phyloP scores from a whole-genome alignment of 2,797 vertebrate genomes.

The Melanotaenia maccullochi region DNA sequence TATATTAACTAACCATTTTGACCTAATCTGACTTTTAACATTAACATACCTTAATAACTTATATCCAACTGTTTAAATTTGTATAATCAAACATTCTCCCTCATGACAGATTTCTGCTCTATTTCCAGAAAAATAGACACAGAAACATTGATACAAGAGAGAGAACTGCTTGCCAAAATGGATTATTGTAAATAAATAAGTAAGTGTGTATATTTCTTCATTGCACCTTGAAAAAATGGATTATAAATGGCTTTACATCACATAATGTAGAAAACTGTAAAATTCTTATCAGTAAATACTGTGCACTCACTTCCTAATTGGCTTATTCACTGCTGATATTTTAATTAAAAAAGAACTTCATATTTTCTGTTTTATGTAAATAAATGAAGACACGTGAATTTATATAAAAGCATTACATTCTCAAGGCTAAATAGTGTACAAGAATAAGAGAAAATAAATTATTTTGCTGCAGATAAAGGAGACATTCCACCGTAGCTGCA shows the following conservation, averaged over 20 bases:
- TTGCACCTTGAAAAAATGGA: neutral
- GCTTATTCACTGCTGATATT: neutral
- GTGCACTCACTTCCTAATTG: neutral
- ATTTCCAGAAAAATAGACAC: neutral
- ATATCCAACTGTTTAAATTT: neutral
- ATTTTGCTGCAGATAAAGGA: neutral
- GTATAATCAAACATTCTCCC: neutral
- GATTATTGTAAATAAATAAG: neutral
- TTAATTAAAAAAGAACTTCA: neutral
- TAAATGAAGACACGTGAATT: neutral
- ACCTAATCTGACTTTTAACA: too few relatives aligned
- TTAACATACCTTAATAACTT: neutral
- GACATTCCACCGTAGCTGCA: neutral
- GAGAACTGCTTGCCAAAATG: neutral
- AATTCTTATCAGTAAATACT: neutral
- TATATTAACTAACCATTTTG: too few relatives aligned
- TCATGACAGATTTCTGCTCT: neutral
- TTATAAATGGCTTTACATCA: neutral
- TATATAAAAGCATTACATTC: neutral
- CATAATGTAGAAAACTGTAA: neutral
- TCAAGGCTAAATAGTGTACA: neutral
- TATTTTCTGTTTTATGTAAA: neutral
- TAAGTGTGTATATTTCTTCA: neutral
- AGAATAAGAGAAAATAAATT: neutral
- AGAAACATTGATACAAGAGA: neutral